Evolutionary conservation across 2,888 invertebrate species (phyloP), one percentile per base, ranked within the genome.

Genomic region (Harpagoxenus sublaevis): DNA sequence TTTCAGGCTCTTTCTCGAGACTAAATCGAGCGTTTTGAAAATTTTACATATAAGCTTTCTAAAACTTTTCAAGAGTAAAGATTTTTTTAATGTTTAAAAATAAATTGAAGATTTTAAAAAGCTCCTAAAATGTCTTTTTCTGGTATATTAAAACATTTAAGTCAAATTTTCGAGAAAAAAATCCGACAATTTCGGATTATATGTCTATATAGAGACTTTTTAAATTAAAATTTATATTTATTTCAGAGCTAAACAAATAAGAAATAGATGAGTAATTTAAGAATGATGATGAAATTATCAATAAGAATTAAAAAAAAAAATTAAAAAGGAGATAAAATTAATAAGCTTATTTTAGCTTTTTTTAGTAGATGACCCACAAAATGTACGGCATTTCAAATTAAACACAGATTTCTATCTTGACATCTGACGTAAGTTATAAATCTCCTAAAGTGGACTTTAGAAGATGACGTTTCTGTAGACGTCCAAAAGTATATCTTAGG

Each of bases 271-370:
- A 60, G 28, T 15, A 62, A 42, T 57, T 57, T 28, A 42, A 12
- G 2, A 74, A 60, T 23, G 28, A 23, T 23, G 23, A 23, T n/a
- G 6, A 75, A 35, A 75, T 35, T 75, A 23, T 35, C 9, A 39
- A 63, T 74, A n/a, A n/a, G 31, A 73, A 39, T 42, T 35, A n/a
- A 55, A 53, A 53, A 39, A 42, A 39, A 42, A 66, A 77, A 28
- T 23, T 28, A 42, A 53, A 55, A 18, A 2, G 9, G 6, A 28
- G 10, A 39, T 39, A 28, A 57, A 9, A 42, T 28, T 53, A 70
- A 42, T 57, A 73, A 53, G n/a, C n/a, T n/a, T n/a, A n/a, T n/a
- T n/a, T n/a, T n/a, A 39, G 6, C 0, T 15, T 0, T 31, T 6
- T 62, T 62, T 23, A 15, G 35, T 6, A 0, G 9, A 35, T 18